Base-by-base conservation (phyloP, 2,113 vertebrate genomes). In the Azemiops feae region DNA sequence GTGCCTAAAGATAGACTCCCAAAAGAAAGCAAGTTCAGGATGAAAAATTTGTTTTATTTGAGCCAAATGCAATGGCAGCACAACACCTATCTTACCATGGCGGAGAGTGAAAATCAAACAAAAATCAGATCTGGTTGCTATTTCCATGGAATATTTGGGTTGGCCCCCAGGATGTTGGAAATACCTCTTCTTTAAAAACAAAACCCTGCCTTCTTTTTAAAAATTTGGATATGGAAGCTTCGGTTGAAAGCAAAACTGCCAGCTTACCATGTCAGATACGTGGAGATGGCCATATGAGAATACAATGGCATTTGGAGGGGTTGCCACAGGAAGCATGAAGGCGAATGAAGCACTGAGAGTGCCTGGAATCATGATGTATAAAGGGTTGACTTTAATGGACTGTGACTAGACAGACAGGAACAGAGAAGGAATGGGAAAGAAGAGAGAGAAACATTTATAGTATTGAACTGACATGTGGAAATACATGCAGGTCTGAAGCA, bases 311-410 rank as follows among this genome's bases (percentile, higher is more conserved):
- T 99, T 99, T 10, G 99, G 99, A 0, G 99, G 99, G 0, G 99
- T 99, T 55, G 99, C 99, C 86, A 99, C 99, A 3, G 99, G 99
- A 34, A 99, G 95, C 99, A 99, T 99, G 97, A 99, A 99, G 93
- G 99, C 99, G 69, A 99, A 99, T 1, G 99, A 99, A 0, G 99
- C 97, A 20, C 99, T 99, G 93, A 99, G 98, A 2, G 99, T 99
- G 88, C 98, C 98, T 20, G 99, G 99, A 90, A 99, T 97, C 99
- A 99, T 99, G 96, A 99, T 94, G 43, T 99, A 99, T 87, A 99
- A 95, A 0, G 99, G 99, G 91, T 99, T 98, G 94, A 99, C 97
- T 94, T 97, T 97, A n/a, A 99, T 97, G 94, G 99, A 98, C 87
- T 98, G 97, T 89, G 99, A 98, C 99, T 99, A 98, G 47, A 96